A percentile compares a stretch with the other conserved stretches of the same genome.
phyloP scores from a whole-genome alignment of 2,888 invertebrate genomes.

The Campoletis raptor region DNA sequence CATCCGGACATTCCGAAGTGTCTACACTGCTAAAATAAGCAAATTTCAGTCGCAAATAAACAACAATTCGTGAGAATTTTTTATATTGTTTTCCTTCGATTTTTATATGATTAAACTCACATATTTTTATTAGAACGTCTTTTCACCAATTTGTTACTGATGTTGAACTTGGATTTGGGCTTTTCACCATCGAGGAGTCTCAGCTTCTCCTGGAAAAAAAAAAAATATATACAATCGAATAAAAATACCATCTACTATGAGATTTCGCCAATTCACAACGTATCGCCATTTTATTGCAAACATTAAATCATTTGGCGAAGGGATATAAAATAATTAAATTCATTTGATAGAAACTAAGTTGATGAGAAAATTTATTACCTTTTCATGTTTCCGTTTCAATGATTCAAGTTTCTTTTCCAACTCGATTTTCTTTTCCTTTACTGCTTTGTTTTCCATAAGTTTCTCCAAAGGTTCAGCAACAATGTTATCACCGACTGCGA shows the following conservation, averaged over 20 bases:
- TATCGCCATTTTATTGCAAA: background rate
- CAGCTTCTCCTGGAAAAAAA: conserved; percentile 86
- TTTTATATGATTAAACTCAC: conserved; percentile 86
- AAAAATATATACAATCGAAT: background rate
- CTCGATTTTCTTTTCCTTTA: conserved; percentile 93
- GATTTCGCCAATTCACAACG: background rate
- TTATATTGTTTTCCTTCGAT: background rate
- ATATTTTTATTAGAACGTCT: conserved; percentile 92
- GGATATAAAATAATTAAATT: background rate
- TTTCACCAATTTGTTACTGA: conserved; percentile 91
- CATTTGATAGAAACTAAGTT: background rate
- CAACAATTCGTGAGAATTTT: background rate
- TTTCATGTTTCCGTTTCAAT: conserved; percentile 92
- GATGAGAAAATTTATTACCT: conserved; percentile 82
- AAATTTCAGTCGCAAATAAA: background rate
- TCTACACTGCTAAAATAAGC: conserved; percentile 82
- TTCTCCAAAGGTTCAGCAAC: conserved; percentile 92
- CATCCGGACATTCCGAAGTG: conserved; percentile 85
- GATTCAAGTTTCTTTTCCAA: conserved; percentile 95
- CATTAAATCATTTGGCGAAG: background rate
- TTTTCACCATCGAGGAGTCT: conserved; percentile 88
- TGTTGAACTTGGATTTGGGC: conserved; percentile 90
- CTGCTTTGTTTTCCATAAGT: conserved; percentile 92
- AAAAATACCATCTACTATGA: background rate
- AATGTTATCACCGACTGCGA: conserved; percentile 85